A percentile compares a stretch with the other conserved stretches of the same genome.
Conservation (phyloP, 1,140 invertebrate genomes). For the Lepidurus packardi region DNA sequence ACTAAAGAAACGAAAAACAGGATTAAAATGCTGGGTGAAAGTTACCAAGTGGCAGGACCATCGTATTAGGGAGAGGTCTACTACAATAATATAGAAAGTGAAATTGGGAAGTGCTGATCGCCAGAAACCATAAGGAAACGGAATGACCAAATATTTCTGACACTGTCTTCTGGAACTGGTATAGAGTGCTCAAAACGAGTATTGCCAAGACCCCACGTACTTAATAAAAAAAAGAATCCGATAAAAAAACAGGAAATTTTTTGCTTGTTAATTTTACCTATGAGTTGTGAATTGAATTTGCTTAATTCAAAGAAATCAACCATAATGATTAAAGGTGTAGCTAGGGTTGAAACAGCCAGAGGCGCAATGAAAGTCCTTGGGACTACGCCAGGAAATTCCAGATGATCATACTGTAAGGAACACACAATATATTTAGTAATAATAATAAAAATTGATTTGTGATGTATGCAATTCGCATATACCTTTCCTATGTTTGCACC, state of each 20-base stretch:
- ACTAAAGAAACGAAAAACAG: conserved; percentile 33
- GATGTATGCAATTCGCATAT: conserved; percentile 40
- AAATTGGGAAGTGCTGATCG: conserved; percentile 86
- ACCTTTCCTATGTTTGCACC: conserved; percentile 76
- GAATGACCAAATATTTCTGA: conserved; percentile 68
- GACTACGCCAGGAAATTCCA: conserved; percentile 96
- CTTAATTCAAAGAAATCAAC: conserved; percentile 62
- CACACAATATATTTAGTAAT: conserved; percentile 14
- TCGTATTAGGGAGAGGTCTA: conserved; percentile 90
- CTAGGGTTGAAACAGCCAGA: conserved; percentile 69
- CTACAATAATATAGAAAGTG: conserved; percentile 97
- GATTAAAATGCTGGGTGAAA: not conserved
- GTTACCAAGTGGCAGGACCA: conserved; percentile 85
- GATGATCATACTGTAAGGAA: conserved; percentile 87
- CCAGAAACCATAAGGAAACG: conserved; percentile 73
- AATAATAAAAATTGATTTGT: not conserved
- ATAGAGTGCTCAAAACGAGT: conserved; percentile 66
- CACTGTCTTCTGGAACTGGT: conserved; percentile 63
- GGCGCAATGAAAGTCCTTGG: conserved; percentile 94
- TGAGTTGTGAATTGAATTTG: conserved; percentile 85
- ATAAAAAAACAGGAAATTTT: conserved; percentile 33
- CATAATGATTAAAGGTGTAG: conserved; percentile 66
- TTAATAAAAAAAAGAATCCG: conserved; percentile 50
- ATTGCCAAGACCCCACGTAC: conserved; percentile 73
- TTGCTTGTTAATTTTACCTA: conserved; percentile 60